phyloP scores from a whole-genome alignment of 2,888 invertebrate species.

The Odontocerum albicorne region DNA sequence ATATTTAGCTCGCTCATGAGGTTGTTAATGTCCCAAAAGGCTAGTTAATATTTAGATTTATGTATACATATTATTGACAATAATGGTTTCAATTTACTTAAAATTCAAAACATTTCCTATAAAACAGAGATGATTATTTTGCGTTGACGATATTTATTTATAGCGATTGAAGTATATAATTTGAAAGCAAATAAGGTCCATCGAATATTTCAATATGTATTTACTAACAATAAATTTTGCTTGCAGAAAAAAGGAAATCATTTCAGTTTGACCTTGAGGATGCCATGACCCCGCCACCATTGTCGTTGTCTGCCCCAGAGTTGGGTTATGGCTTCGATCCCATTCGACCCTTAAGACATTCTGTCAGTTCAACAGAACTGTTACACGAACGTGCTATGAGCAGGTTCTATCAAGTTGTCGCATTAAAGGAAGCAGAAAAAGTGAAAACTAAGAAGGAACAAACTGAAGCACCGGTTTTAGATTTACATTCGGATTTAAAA shows the following conservation, averaged over 20 bases:
- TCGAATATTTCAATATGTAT: background rate
- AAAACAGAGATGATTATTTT: no score
- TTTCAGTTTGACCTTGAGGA: conserved; percentile 67
- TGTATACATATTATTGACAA: no score
- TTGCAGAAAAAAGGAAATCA: conserved; percentile 57
- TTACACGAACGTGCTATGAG: conserved; percentile 82
- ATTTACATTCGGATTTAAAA: conserved; percentile 19
- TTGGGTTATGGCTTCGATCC: conserved; percentile 59
- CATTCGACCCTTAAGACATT: conserved; percentile 66
- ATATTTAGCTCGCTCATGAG: no score
- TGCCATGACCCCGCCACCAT: conserved; percentile 72
- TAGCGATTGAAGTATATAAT: background rate
- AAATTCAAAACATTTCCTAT: no score
- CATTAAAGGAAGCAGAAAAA: conserved; percentile 69
- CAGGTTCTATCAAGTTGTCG: conserved; percentile 76
- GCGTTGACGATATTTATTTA: no score
- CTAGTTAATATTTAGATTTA: no score
- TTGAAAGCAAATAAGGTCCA: background rate
- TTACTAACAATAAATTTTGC: background rate
- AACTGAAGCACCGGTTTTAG: conserved; percentile 28
- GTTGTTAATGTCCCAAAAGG: no score
- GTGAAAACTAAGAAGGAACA: conserved; percentile 42
- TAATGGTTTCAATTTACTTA: no score
- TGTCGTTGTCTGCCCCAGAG: conserved; percentile 82
- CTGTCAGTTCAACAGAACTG: conserved; percentile 81